These are phyloP conservation scores for Drosophila sordidula DNA, from an alignment of 2,888 invertebrate genomes.

Conservation along the genomic window DNA sequence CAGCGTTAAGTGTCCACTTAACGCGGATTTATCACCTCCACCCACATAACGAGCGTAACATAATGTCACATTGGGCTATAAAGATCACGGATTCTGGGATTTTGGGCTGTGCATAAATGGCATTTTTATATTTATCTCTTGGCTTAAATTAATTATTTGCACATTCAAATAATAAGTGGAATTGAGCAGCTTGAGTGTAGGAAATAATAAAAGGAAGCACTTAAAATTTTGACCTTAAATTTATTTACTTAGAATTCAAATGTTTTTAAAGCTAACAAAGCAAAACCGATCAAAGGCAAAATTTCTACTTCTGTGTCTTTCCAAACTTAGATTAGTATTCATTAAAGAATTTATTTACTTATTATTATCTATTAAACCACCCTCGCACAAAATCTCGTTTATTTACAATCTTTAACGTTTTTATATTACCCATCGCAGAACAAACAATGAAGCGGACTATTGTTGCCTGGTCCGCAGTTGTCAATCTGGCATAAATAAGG, in stretches of 20 bases:
- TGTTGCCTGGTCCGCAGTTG: constrained; percentile 38
- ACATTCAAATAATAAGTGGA: constrained; percentile 11
- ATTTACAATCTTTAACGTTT: constrained; percentile 22
- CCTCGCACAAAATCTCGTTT: background rate
- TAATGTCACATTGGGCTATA: constrained; percentile 24
- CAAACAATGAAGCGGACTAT: constrained; percentile 5
- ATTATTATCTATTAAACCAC: background rate
- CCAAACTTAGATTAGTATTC: too few species aligned
- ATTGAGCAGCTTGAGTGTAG: background rate
- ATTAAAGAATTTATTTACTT: too few species aligned
- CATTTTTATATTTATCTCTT: constrained; percentile 1
- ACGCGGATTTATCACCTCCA: constrained; percentile 81
- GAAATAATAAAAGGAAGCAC: background rate
- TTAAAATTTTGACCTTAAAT: too few species aligned
- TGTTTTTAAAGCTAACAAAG: too few species aligned
- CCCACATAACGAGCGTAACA: constrained; percentile 53
- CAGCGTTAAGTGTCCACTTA: constrained; percentile 80
- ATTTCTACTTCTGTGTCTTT: too few species aligned
- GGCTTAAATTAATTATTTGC: constrained; percentile 29
- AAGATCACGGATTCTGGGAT: constrained; percentile 37
- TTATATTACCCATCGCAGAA: background rate
- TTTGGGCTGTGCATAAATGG: constrained; percentile 4
- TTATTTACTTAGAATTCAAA: too few species aligned
- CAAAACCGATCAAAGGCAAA: too few species aligned
- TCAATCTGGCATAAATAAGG: constrained; percentile 64